Percentiles rank a stretch among this genome's conserved stretches.
Evolutionary conservation across 1,140 invertebrate species (phyloP).

Genomic region (Scaptomyza hsui): DNA sequence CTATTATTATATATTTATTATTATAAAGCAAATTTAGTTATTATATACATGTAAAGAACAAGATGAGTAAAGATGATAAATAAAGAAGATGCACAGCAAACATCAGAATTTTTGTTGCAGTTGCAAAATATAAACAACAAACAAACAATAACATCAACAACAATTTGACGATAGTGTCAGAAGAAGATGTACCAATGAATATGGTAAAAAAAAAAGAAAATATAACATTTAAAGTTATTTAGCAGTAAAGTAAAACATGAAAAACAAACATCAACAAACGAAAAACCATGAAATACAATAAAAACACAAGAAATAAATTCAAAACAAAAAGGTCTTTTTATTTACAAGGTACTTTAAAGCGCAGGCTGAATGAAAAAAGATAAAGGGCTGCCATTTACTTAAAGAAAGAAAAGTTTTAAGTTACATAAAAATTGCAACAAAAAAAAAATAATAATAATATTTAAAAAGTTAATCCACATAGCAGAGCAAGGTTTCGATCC

Average conservation of each 20-base stretch:
- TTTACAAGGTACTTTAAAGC: not conserved
- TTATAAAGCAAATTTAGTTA: constrained; percentile 81
- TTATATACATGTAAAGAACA: constrained; percentile 67
- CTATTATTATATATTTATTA: constrained; percentile 76
- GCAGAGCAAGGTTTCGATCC: constrained; percentile 97
- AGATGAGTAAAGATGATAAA: constrained; percentile 53
- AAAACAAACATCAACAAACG: constrained; percentile 59
- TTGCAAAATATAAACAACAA: constrained; percentile 45
- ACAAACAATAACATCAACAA: constrained; percentile 25
- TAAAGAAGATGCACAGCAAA: constrained; percentile 48
- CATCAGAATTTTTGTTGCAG: constrained; percentile 46
- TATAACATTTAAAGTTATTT: constrained; percentile 81
- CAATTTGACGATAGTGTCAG: constrained; percentile 25
- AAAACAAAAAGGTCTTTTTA: constrained; percentile 47
- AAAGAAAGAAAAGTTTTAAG: not conserved
- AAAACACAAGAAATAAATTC: constrained; percentile 76
- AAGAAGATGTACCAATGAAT: constrained; percentile 49
- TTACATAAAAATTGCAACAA: too few relatives aligned
- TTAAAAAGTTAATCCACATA: constrained; percentile 83
- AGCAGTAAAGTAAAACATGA: constrained; percentile 71
- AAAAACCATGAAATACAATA: constrained; percentile 81
- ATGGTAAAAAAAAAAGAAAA: constrained; percentile 60
- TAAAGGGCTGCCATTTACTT: too few relatives aligned
- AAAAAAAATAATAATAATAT: not conserved
- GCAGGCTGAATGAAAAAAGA: too few relatives aligned